Percentiles rank a stretch among this genome's conserved stretches.
Conservation (phyloP, 2,797 vertebrate genomes). For the Anguilla pacifica region DNA sequence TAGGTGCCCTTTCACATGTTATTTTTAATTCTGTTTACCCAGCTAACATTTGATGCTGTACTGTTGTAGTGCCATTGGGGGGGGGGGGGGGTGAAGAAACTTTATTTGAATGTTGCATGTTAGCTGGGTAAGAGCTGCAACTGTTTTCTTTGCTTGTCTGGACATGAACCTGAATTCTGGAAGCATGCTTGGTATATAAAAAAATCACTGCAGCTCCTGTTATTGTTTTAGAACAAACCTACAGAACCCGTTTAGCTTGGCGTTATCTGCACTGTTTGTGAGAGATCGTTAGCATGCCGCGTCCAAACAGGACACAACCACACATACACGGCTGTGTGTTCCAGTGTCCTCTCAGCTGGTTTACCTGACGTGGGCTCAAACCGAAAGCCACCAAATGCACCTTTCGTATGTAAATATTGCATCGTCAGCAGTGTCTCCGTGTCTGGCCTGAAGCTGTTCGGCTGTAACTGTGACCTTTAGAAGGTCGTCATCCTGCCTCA, state of each 20-base stretch:
- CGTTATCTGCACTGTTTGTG: not conserved
- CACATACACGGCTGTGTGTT: slow-evolving; percentile 13
- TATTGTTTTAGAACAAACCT: not conserved
- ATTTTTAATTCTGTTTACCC: slow-evolving; percentile 1
- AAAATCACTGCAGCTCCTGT: not conserved
- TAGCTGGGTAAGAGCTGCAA: not conserved
- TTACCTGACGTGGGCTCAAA: slow-evolving; percentile 19
- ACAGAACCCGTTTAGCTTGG: not conserved
- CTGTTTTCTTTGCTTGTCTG: slow-evolving; percentile 12
- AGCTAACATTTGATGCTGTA: slow-evolving; percentile 3
- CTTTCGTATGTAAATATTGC: slow-evolving; percentile 29
- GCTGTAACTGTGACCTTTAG: slow-evolving; percentile 38
- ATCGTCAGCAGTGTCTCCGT: not conserved
- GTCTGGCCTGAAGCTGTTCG: not conserved
- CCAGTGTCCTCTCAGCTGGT: slow-evolving; percentile 3
- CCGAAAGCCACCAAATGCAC: not conserved
- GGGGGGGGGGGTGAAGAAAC: not conserved
- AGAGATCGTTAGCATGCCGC: not conserved
- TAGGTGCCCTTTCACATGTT: slow-evolving; percentile 14
- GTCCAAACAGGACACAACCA: not conserved
- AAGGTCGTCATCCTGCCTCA: slow-evolving; percentile 7
- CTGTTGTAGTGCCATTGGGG: no score
- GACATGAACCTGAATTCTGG: slow-evolving; percentile 16
- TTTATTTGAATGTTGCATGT: not conserved
- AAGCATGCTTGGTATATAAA: not conserved